Evolutionary conservation across 2,113 vertebrate genomes (phyloP).

Genomic region (Neodon shergylaensis): DNA sequence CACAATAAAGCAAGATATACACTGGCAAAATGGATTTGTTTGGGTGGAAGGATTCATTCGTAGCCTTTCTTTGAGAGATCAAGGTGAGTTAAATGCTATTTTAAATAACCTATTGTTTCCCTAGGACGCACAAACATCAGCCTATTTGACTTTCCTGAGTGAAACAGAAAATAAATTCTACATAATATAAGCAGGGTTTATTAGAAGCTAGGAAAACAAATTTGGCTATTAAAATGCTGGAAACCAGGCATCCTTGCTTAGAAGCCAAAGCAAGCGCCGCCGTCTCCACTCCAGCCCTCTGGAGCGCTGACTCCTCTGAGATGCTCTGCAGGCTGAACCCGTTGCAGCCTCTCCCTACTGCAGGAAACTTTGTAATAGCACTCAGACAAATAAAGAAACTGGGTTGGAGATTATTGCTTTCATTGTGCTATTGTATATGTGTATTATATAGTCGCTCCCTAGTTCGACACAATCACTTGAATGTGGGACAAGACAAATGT

Average conservation of each 20-base stretch:
- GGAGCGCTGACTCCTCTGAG: conserved; percentile 26
- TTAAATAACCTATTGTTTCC: conserved; percentile 39
- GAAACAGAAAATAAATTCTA: conserved; percentile 16
- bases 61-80: conserved; percentile 17
- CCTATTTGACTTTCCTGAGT: background rate
- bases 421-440: conserved; percentile 95
- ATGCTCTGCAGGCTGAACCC: conserved; percentile 54
- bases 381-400: conserved; percentile 92
- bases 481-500: conserved; percentile 91
- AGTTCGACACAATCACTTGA: conserved; percentile 88
- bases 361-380: conserved; percentile 94
- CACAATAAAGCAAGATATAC: conserved; percentile 61
- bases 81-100: conserved; percentile 45
- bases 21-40: conserved; percentile 71
- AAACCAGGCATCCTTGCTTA: background rate
- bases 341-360: conserved; percentile 85
- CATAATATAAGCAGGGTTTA: background rate
- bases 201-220: conserved; percentile 37
- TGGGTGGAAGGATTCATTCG: conserved; percentile 67
- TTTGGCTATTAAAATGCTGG: background rate
- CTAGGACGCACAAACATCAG: background rate
- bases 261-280: background rate
- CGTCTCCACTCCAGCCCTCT: background rate
- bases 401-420: conserved; percentile 94
- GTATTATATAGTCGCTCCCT: conserved; percentile 86